phyloP scores from a whole-genome alignment of 1,140 invertebrate genomes.

The Magallana angulata region DNA sequence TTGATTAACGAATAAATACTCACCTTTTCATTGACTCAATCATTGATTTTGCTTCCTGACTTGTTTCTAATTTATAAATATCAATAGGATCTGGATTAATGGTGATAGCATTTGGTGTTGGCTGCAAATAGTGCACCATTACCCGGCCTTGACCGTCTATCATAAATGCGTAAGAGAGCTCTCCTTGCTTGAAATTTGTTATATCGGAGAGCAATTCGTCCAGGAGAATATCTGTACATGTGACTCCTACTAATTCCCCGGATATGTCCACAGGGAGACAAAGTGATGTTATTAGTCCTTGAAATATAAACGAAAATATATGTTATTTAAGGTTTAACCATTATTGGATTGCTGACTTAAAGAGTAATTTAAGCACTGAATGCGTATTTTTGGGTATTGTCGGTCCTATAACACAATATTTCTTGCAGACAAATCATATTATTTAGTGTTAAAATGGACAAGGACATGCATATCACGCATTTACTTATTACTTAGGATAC shows the following conservation, averaged over 20 bases:
- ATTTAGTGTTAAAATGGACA: too few relatives aligned
- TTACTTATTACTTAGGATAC: too few relatives aligned
- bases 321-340: too few relatives aligned
- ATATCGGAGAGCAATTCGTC: slow-evolving; percentile 46
- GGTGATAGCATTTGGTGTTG: slow-evolving; percentile 16
- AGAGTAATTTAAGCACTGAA: too few relatives aligned
- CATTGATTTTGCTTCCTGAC: background rate
- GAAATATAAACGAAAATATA: background rate
- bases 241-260: slow-evolving; percentile 21
- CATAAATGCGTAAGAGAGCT: slow-evolving; percentile 51
- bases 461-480: too few relatives aligned
- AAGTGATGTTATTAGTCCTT: slow-evolving; percentile 44
- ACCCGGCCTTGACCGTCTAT: slow-evolving; percentile 45
- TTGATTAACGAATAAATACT: too few relatives aligned
- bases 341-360: too few relatives aligned
- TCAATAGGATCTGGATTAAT: slow-evolving; percentile 35
- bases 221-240: slow-evolving; percentile 45
- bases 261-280: slow-evolving; percentile 42
- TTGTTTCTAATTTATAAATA: slow-evolving; percentile 33
- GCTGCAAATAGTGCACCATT: slow-evolving; percentile 42
- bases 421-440: too few relatives aligned
- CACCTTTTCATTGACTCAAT: slow-evolving; percentile 41
- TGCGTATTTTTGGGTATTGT: too few relatives aligned
- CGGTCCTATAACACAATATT: too few relatives aligned
- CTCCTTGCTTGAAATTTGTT: slow-evolving; percentile 45